Conservation (phyloP, 2,797 vertebrate genomes). For the Cossypha polioptera region DNA sequence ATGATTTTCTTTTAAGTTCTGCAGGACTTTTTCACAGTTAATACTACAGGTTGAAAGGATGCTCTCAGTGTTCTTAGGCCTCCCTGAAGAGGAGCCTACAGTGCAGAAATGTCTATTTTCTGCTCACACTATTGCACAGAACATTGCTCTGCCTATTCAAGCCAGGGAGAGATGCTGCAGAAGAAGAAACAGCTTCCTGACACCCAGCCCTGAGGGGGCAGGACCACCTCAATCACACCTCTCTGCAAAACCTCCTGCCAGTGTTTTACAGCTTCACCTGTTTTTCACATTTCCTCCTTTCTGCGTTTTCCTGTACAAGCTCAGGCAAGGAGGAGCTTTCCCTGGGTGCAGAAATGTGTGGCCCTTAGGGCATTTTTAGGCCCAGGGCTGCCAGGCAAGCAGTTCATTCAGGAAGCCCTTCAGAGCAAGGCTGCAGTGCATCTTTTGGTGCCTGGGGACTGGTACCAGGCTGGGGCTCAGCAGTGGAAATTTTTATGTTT, state of each 20-base stretch:
- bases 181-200: neutral
- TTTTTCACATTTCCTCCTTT: neutral
- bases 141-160: neutral
- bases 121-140: neutral
- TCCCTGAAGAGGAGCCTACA: neutral
- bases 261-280: neutral
- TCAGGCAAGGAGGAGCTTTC: neutral
- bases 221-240: neutral
- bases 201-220: neutral
- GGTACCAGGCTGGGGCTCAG: neutral
- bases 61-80: fast-evolving
- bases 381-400: neutral
- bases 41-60: neutral
- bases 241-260: neutral
- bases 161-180: neutral
- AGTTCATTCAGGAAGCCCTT: neutral
- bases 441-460: neutral
- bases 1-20: neutral
- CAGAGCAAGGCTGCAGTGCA: neutral
- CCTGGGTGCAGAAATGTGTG: neutral
- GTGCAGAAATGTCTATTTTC: neutral
- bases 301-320: neutral
- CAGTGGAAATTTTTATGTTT: neutral
- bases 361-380: neutral
- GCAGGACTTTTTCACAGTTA: neutral